Conservation (phyloP, 1,140 invertebrate species). For the Galendromus occidentalis region DNA sequence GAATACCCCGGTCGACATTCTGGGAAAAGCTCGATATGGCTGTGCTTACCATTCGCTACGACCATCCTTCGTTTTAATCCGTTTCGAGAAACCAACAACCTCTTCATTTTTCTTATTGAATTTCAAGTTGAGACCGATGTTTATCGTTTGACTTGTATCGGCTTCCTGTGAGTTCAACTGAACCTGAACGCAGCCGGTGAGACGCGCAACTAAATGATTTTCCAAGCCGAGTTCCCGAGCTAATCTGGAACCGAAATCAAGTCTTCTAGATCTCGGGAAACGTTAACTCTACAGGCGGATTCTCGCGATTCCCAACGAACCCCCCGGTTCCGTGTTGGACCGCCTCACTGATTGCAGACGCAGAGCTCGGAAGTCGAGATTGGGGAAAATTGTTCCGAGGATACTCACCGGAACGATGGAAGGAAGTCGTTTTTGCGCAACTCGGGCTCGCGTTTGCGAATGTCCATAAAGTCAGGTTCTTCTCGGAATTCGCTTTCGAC, state of each 20-base stretch:
- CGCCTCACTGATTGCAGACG: too few relatives aligned
- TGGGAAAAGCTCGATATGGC: neutral
- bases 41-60: constrained; percentile 13
- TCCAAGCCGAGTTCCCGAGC: constrained; percentile 42
- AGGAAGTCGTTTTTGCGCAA: neutral
- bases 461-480: neutral
- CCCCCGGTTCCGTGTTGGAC: too few relatives aligned
- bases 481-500: neutral
- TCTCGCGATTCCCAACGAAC: too few relatives aligned
- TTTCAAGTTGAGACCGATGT: constrained; percentile 79
- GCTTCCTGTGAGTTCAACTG: constrained; percentile 18
- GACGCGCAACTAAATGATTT: constrained; percentile 47
- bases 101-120: constrained; percentile 54
- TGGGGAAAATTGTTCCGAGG: neutral
- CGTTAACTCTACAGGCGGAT: neutral
- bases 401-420: neutral
- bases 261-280: constrained; percentile 14
- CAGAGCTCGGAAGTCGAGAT: constrained; percentile 8
- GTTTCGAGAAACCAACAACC: constrained; percentile 58
- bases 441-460: neutral
- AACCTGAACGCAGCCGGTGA: constrained; percentile 61
- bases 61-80: constrained; percentile 27
- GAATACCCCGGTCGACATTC: too few relatives aligned
- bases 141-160: constrained; percentile 33
- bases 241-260: constrained; percentile 21